Conservation (phyloP, 2,113 vertebrate species). For the Sinocyclocheilus grahami region DNA sequence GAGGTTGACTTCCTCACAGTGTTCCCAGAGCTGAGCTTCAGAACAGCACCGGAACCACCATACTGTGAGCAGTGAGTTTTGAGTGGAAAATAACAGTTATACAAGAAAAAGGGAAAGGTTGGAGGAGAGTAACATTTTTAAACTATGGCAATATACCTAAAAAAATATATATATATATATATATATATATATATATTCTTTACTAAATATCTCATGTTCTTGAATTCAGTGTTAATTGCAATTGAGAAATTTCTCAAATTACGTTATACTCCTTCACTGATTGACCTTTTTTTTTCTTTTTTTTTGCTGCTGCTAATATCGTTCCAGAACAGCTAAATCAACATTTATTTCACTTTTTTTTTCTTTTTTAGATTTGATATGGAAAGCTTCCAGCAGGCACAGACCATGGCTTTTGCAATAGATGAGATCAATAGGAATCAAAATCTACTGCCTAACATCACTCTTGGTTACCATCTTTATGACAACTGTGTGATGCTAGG, state of each 20-base stretch:
- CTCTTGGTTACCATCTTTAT: neutral
- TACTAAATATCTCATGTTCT: neutral
- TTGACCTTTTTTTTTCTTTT: neutral
- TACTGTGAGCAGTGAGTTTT: neutral
- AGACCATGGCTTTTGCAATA: constrained; percentile 4
- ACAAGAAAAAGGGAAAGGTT: neutral
- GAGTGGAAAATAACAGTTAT: neutral
- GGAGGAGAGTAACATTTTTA: neutral
- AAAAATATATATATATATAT: too few relatives aligned
- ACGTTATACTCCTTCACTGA: neutral
- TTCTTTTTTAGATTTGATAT: neutral
- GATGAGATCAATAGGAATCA: constrained; percentile 1
- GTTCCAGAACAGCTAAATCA: neutral
- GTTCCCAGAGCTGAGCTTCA: neutral
- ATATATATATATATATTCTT: too few relatives aligned
- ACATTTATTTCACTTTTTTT: neutral
- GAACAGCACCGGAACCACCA: neutral
- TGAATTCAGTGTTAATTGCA: neutral
- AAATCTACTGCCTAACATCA: neutral
- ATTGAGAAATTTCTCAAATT: neutral
- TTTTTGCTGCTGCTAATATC: neutral
- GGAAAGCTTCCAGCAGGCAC: neutral
- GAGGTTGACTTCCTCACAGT: neutral
- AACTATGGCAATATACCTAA: neutral
- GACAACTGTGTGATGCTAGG: constrained; percentile 5